Conservation (phyloP, 2,797 vertebrate genomes). For the Naso thynnoides region DNA sequence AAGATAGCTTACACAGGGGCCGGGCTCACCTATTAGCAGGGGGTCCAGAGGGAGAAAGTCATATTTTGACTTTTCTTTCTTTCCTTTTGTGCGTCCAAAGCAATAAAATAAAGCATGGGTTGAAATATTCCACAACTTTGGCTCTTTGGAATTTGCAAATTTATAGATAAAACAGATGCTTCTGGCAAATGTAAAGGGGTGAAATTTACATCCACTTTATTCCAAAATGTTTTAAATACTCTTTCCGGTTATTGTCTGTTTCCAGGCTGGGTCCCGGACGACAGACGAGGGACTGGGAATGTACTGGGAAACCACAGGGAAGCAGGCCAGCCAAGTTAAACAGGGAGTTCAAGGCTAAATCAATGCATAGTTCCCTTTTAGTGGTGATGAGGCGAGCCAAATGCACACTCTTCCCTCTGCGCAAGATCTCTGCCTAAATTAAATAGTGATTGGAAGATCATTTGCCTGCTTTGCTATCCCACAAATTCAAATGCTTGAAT, state of each 20-base stretch:
- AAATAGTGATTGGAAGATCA: constrained; percentile 70
- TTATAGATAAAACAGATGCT: constrained; percentile 87
- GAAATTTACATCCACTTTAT: constrained; percentile 83
- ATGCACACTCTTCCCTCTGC: constrained; percentile 63
- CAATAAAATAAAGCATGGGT: constrained; percentile 79
- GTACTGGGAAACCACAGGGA: constrained; percentile 80
- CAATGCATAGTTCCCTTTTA: constrained; percentile 84
- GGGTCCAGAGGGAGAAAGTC: constrained; percentile 63
- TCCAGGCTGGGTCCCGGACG: constrained; percentile 72
- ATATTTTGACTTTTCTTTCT: constrained; percentile 66
- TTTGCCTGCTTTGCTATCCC: constrained; percentile 64
- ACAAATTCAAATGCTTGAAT: constrained; percentile 64
- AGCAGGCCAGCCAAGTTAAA: constrained; percentile 82
- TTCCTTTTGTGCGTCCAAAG: constrained; percentile 75
- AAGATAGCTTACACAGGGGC: constrained; percentile 56
- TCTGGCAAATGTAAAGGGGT: constrained; percentile 77
- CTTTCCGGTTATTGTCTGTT: constrained; percentile 85
- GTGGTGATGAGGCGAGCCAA: constrained; percentile 75
- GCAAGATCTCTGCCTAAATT: constrained; percentile 67
- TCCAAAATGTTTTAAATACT: constrained; percentile 84
- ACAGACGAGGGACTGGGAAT: constrained; percentile 77
- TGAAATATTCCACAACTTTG: constrained; percentile 81
- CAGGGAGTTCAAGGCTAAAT: constrained; percentile 84
- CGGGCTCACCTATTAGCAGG: constrained; percentile 66
- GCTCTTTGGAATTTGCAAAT: constrained; percentile 63